These are phyloP conservation scores for Leptinotarsa tumamoca DNA, from an alignment of 2,888 invertebrate species.

Conservation along the genomic window DNA sequence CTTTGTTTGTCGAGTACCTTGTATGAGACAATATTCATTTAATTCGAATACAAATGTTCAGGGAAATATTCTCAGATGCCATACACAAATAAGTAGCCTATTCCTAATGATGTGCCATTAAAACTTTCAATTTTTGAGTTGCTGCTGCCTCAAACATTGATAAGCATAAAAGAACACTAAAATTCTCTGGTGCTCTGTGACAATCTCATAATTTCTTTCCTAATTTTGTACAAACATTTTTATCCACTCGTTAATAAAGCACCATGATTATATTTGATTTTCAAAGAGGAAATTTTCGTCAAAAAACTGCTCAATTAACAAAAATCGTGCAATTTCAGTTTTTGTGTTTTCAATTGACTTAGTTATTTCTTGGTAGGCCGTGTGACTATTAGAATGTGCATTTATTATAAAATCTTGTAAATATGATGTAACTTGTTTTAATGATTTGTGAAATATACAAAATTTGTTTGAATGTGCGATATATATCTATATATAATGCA, in stretches of 20 bases:
- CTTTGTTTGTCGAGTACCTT: neutral
- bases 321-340: slow-evolving; percentile 48
- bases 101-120: slow-evolving; percentile 45
- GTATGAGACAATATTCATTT: no score
- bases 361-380: slow-evolving; percentile 61
- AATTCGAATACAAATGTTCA: neutral
- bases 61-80: slow-evolving; percentile 16
- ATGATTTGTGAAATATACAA: slow-evolving; percentile 43
- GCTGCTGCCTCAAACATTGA: slow-evolving; percentile 27
- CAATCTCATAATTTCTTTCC: slow-evolving; percentile 43
- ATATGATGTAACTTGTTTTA: slow-evolving; percentile 46
- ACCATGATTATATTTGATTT: slow-evolving; percentile 38
- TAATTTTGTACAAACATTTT: slow-evolving; percentile 33
- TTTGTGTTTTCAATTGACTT: slow-evolving; percentile 41
- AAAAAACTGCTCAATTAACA: slow-evolving; percentile 17
- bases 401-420: slow-evolving; percentile 61
- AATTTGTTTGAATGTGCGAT: slow-evolving; percentile 55
- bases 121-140: slow-evolving; percentile 38
- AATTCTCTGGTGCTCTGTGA: slow-evolving; percentile 48
- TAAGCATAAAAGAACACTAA: slow-evolving; percentile 30
- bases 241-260: slow-evolving; percentile 55
- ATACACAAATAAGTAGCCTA: slow-evolving; percentile 27
- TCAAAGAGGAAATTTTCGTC: neutral
- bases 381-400: slow-evolving; percentile 67
- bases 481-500: slow-evolving; percentile 59